Conservation (phyloP, 1,140 invertebrate genomes). For the Eriosoma lanigerum region DNA sequence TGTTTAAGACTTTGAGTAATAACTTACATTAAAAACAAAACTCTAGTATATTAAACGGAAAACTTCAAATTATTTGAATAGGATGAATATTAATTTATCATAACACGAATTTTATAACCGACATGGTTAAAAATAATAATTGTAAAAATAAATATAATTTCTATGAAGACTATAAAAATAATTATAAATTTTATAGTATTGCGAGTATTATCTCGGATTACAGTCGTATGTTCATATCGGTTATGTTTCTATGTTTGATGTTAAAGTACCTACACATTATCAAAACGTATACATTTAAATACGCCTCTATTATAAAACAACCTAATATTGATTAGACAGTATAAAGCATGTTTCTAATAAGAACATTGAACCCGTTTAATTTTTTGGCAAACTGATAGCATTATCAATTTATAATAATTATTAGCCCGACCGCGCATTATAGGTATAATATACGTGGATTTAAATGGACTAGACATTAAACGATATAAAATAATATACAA, state of each 20-base stretch:
- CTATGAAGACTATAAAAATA: not conserved
- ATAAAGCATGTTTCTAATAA: conserved; percentile 14
- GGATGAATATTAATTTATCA: not conserved
- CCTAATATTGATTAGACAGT: conserved; percentile 14
- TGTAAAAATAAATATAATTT: not conserved
- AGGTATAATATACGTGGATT: not conserved
- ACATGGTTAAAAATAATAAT: not conserved
- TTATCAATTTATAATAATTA: not conserved
- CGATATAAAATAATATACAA: too few relatives aligned
- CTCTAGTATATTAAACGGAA: not conserved
- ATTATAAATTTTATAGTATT: not conserved
- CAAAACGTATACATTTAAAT: not conserved
- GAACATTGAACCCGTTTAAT: conserved; percentile 23
- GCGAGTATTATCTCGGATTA: not conserved
- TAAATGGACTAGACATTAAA: not conserved
- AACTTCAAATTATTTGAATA: not conserved
- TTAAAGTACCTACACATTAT: not conserved
- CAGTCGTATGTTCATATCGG: not conserved
- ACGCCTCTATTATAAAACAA: conserved; percentile 21
- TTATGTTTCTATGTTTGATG: not conserved
- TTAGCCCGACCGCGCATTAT: not conserved
- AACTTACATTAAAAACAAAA: too few relatives aligned
- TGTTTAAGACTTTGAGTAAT: too few relatives aligned
- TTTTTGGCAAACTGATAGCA: conserved; percentile 32
- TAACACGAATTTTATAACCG: not conserved